These are phyloP conservation scores for Leiothrix lutea DNA, from an alignment of 2,113 vertebrate species.

Conservation along the genomic window DNA sequence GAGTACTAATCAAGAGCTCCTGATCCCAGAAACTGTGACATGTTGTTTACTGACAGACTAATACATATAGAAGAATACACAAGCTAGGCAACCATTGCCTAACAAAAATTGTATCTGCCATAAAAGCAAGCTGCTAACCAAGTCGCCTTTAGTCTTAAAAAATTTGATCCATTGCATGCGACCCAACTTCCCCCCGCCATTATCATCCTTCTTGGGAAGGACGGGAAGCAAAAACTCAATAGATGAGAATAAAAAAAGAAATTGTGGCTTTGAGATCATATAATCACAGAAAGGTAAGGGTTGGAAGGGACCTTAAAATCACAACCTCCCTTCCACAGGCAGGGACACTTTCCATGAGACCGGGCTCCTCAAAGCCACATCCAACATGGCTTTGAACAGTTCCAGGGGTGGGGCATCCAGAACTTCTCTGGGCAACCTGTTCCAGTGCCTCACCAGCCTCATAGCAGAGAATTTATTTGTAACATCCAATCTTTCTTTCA, in stretches of 20 bases:
- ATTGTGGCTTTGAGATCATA: not conserved
- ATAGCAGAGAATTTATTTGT: not conserved
- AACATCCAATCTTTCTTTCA: not conserved
- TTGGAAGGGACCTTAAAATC: not conserved
- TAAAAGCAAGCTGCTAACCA: not conserved
- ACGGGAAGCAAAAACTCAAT: not conserved
- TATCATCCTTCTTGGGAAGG: not conserved
- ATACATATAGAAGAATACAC: not conserved
- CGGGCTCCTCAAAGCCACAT: not conserved
- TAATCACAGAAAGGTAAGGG: not conserved
- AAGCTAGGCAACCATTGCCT: not conserved
- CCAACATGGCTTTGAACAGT: not conserved
- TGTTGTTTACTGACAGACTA: not conserved
- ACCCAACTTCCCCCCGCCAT: rapidly evolving
- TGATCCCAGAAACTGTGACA: not conserved
- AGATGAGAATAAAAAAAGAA: not conserved
- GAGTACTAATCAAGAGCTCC: not conserved
- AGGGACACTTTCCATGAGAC: not conserved
- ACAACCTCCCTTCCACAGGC: not conserved
- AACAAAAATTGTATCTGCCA: not conserved
- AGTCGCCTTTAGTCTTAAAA: not conserved
- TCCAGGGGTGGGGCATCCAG: not conserved
- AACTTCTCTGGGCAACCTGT: not conserved
- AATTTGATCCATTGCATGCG: not conserved
- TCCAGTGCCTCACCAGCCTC: not conserved